Conservation (phyloP, 2,888 invertebrate genomes). For the Pseudoips prasinana region DNA sequence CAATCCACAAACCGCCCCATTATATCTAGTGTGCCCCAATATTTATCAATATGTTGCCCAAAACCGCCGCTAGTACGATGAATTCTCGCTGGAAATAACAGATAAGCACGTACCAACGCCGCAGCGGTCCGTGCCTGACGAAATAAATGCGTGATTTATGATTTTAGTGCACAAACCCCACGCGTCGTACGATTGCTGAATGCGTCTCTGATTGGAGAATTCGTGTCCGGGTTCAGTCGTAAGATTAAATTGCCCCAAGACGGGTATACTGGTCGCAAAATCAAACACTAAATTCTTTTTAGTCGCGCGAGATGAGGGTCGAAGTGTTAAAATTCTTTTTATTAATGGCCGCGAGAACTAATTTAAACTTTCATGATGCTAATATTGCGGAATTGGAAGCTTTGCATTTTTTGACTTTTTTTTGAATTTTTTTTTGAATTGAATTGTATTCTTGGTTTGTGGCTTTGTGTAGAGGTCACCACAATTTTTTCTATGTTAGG, state of each 20-base stretch:
- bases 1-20: slow-evolving; percentile 35
- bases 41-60: slow-evolving; percentile 69
- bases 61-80: slow-evolving; percentile 50
- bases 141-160: slow-evolving; percentile 78
- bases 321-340: slow-evolving; percentile 20
- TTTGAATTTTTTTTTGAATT: no score
- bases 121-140: slow-evolving; percentile 60
- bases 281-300: slow-evolving; percentile 16
- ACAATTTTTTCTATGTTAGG: no score
- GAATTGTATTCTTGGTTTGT: no score
- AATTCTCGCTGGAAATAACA: slow-evolving; percentile 69
- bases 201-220: slow-evolving; percentile 43
- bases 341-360: slow-evolving; percentile 7
- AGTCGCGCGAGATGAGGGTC: slow-evolving; percentile 4
- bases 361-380: slow-evolving; percentile 10
- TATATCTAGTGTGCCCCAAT: slow-evolving; percentile 49
- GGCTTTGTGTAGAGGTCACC: no score
- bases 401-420: no score
- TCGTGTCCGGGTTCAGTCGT: slow-evolving; percentile 38
- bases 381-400: no score
- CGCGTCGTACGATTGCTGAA: slow-evolving; percentile 33
- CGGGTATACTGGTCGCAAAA: slow-evolving; percentile 18
- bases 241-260: slow-evolving; percentile 26
- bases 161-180: slow-evolving; percentile 55
- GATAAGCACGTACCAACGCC: slow-evolving; percentile 75